These are phyloP conservation scores for Ianthella basta DNA, from an alignment of 37 sponge, comb jelly and placozoan species.

Conservation along the genomic window DNA sequence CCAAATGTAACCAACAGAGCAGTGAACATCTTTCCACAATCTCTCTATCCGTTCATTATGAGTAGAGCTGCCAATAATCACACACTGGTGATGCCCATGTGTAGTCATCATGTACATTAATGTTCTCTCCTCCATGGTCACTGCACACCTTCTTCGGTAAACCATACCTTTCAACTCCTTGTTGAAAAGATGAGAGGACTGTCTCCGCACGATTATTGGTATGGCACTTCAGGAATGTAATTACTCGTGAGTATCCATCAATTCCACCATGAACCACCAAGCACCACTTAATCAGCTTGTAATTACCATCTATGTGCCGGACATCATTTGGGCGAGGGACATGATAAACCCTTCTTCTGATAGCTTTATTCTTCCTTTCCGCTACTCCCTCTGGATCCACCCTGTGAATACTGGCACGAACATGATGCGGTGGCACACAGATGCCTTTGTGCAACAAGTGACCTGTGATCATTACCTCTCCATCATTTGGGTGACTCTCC, in stretches of 20 bases:
- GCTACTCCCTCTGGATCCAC: conserved; percentile 16
- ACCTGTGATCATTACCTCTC: conserved; percentile 24
- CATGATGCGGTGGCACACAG: not conserved
- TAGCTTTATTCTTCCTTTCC: conserved; percentile 3
- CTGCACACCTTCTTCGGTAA: not conserved
- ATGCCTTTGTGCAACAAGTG: conserved; percentile 8
- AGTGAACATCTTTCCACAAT: conserved; percentile 26
- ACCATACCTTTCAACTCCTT: not conserved
- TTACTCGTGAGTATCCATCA: conserved; percentile 20
- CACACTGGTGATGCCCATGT: conserved; percentile 4
- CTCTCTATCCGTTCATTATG: conserved; percentile 27
- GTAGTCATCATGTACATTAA: not conserved
- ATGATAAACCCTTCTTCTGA: conserved; percentile 9
- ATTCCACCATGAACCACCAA: conserved; percentile 26
- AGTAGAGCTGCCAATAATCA: conserved; percentile 31
- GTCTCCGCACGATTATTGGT: not conserved
- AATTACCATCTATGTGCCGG: conserved; percentile 27
- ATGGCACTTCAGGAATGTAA: conserved; percentile 16
- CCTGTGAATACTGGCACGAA: conserved; percentile 19
- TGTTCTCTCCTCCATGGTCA: conserved; percentile 23
- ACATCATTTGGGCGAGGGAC: not conserved
- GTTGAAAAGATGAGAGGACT: not conserved
- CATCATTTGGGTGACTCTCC: conserved; percentile 61
- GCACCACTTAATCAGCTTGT: conserved; percentile 26
- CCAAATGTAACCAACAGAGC: conserved; percentile 10